Percentiles rank a stretch among this genome's conserved stretches.
Evolutionary conservation across 2,113 vertebrate genomes (phyloP).

Genomic region (Periophthalmus modestus): DNA sequence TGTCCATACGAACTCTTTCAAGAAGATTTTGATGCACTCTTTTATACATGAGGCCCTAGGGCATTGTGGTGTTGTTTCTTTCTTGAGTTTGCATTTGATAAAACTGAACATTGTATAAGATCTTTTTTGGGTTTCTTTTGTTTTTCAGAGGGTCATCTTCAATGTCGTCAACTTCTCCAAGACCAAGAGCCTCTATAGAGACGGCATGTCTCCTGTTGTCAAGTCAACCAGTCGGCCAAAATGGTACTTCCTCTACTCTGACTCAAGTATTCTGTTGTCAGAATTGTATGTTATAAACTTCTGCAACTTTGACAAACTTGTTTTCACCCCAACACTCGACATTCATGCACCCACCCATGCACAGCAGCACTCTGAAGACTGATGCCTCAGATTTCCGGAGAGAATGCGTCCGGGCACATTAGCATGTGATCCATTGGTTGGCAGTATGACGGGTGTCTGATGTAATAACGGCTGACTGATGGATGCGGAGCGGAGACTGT

Average conservation of each 20-base stretch:
- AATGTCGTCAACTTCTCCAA: slow-evolving; percentile 99
- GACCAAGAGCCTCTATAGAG: slow-evolving; percentile 97
- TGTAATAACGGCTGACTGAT: slow-evolving; percentile 81
- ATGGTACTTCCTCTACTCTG: slow-evolving; percentile 78
- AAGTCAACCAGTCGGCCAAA: slow-evolving; percentile 95
- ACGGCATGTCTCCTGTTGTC: slow-evolving; percentile 96
- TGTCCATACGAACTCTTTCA: no score
- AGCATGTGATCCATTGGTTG: slow-evolving; percentile 77
- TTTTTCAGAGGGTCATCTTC: slow-evolving; percentile 94
- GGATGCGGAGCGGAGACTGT: slow-evolving; percentile 54
- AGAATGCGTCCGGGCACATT: slow-evolving; percentile 67
- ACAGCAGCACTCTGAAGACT: slow-evolving; percentile 46
- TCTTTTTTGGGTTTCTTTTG: not conserved
- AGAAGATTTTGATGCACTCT: no score
- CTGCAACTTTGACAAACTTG: slow-evolving; percentile 43
- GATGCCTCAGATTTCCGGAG: slow-evolving; percentile 66
- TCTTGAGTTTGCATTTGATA: not conserved
- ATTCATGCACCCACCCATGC: slow-evolving; percentile 19
- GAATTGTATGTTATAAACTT: not conserved
- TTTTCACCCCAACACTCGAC: slow-evolving; percentile 15
- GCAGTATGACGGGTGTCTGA: slow-evolving; percentile 77
- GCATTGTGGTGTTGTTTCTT: slow-evolving; percentile 7
- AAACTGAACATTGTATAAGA: not conserved
- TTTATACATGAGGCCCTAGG: no score
- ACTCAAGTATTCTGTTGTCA: not conserved